phyloP scores from a whole-genome alignment of 2,113 vertebrate genomes.

The Syngnathoides biaculeatus region DNA sequence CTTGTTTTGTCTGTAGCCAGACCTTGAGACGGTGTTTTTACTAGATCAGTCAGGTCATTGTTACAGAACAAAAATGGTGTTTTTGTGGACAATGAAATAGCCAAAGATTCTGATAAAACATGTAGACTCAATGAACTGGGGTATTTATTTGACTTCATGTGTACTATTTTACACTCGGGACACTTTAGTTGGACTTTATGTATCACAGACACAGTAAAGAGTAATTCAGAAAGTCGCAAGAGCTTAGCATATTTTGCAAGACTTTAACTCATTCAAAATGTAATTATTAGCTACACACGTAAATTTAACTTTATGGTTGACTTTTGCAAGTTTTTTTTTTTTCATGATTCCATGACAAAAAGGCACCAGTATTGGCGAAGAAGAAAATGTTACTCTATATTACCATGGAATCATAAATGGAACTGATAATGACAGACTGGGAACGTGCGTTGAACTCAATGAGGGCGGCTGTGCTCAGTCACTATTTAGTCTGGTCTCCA shows the following conservation, averaged over 20 bases:
- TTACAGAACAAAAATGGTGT: conserved; percentile 38
- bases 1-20: conserved; percentile 57
- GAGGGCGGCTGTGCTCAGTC: background rate
- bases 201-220: background rate
- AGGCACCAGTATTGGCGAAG: background rate
- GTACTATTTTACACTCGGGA: background rate
- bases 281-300: background rate
- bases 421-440: background rate
- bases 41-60: conserved; percentile 40
- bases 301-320: background rate
- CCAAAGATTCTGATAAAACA: conserved; percentile 7
- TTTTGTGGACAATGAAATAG: conserved; percentile 38
- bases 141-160: background rate
- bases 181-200: background rate
- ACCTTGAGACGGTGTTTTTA: conserved; percentile 45
- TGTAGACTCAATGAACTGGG: background rate
- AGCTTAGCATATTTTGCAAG: background rate
- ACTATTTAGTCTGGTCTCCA: background rate
- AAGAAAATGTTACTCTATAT: background rate
- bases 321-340: background rate
- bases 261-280: background rate
- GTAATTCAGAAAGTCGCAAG: background rate
- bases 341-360: background rate
- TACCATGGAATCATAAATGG: background rate
- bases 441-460: background rate